phyloP scores from a whole-genome alignment of 2,888 invertebrate species.

The Orchesellides sinensis region DNA sequence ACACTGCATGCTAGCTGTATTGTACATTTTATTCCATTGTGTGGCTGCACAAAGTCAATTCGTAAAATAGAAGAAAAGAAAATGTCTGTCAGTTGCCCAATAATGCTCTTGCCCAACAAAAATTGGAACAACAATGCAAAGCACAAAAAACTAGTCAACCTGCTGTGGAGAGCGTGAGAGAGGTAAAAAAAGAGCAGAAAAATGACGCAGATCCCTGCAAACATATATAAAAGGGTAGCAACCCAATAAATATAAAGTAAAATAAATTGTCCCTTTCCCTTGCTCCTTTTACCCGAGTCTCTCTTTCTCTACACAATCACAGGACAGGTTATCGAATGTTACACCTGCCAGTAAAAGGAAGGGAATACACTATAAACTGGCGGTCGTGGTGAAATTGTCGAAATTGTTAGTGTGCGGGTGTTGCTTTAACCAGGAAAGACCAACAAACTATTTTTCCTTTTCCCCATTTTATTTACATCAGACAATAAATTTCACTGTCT shows the following conservation, averaged over 20 bases:
- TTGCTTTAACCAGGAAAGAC: neutral
- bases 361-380: neutral
- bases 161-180: neutral
- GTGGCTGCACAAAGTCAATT: too few species aligned
- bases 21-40: too few species aligned
- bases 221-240: neutral
- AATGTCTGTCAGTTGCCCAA: too few species aligned
- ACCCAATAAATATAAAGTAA: constrained; percentile 31
- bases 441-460: neutral
- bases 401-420: too few species aligned
- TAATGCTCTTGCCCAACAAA: too few species aligned
- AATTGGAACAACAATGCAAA: too few species aligned
- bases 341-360: neutral
- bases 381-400: neutral
- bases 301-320: neutral
- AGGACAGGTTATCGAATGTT: too few species aligned
- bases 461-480: neutral
- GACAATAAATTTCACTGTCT: neutral
- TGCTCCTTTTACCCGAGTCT: neutral
- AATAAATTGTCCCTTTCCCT: constrained; percentile 28
- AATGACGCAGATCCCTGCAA: too few species aligned
- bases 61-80: too few species aligned
- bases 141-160: too few species aligned
- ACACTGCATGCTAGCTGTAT: too few species aligned
- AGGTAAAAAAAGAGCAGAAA: neutral